Evolutionary conservation across 2,888 invertebrate species (phyloP), one percentile per base, ranked within the genome.

Genomic region (Pandemis corylana): DNA sequence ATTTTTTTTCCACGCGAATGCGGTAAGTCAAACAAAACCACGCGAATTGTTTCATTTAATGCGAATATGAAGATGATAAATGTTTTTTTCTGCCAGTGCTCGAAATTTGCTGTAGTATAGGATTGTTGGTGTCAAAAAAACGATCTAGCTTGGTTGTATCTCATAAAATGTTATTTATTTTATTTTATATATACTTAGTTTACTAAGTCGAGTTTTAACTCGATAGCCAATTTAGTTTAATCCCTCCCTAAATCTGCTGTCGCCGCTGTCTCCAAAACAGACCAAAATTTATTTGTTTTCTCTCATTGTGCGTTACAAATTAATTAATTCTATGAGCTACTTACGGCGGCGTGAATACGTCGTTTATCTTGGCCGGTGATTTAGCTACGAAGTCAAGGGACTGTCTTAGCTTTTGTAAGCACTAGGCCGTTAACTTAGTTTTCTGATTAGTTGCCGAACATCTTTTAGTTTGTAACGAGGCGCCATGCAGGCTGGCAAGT

Each of bases 301-400:
- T 63, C 28, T n/a, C 63, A 63, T 63, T 42, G 42, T 42, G 15
- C 42, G 36, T 68, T 68, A 72, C 67, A 68, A 68, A 72, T 72
- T 72, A 72, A 72, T 72, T 68, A 72, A 68, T 51, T 72, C 61
- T 72, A 72, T 41, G 15, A 62, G 69, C 66, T 51, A 59, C 59
- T 53, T 15, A 20, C 77, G 77, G 80, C 80, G 80, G 76, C 77
- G 80, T 78, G 87, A 85, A 88, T 84, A 80, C 83, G 79, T 85
- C 82, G 82, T 84, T 85, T 82, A 82, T 82, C 80, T 77, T 77
- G 79, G 79, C 70, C 75, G 74, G 74, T 87, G 87, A 88, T 88
- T 88, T 83, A 88, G 87, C 82, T 80, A 41, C 80, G 78, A 65
- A 78, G 77, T 71, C 76, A 51, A 71, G 71, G 78, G 62, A 62